Evolutionary conservation across 2,797 vertebrate species (phyloP), one percentile per base, ranked within the genome.

Genomic region (Chromis chromis): DNA sequence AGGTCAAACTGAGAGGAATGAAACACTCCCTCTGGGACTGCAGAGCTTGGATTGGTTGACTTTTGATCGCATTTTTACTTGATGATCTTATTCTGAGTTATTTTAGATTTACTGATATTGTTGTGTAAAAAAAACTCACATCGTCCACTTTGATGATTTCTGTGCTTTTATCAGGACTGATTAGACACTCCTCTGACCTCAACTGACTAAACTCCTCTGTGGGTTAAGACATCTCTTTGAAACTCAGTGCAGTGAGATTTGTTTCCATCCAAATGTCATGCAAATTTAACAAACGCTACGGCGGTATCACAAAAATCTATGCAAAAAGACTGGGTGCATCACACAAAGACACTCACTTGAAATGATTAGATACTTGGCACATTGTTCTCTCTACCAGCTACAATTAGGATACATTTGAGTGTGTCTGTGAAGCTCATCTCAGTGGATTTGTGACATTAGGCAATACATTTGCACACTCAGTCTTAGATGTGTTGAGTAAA

Each of bases 231-330:
- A 46, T 19, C 5, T 27, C 17, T 22, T 31, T 44, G 8, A 11
- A 53, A 60, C 39, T 56, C 49, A 19, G 7, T 21, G 61, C 25
- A 33, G n/a, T 7, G 1, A 5, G 22, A 69, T 65, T 69, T 71
- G 48, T 57, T 62, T 73, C 42, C 10, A 48, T 58, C 1, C 78
- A 75, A 70, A 82, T 52, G 27, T 50, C 13, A 70, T 68, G 44
- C 39, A 79, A 61, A 81, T 75, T 0, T 6, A n/a, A 48, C 13
- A 56, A 55, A 21, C 33, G 9, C 5, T 11, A 2, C 28, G 4
- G 3, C 1, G 11, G 3, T n/a, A 8, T 6, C 5, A 13, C 19
- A 48, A 12, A 74, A 42, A 48, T 31, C 7, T 14, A 56, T n/a
- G 8, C n/a, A 66, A 74, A n/a, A 66, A 39, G 6, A 59, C 50